Percentiles rank a stretch among this genome's conserved stretches.
phyloP scores from a whole-genome alignment of 1,140 invertebrate genomes.

The Macrotrachela quadricornifera region DNA sequence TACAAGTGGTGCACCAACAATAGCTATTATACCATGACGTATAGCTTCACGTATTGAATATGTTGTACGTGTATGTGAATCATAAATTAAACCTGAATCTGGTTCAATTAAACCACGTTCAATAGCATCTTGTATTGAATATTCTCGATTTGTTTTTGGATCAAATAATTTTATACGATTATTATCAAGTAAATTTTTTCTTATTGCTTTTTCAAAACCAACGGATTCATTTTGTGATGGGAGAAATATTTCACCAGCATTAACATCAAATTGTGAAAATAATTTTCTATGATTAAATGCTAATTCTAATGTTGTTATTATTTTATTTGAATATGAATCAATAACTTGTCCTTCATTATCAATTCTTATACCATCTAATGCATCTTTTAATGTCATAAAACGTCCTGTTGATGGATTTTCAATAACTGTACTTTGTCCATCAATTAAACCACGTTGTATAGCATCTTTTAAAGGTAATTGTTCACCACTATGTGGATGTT shows the following conservation, averaged over 20 bases:
- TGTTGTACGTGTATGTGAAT: neutral
- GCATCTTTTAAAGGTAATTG: slow-evolving; percentile 55
- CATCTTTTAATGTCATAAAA: neutral
- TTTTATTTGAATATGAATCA: neutral
- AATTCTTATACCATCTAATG: neutral
- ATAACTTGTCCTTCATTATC: neutral
- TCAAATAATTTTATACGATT: slow-evolving; percentile 1
- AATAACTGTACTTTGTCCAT: neutral
- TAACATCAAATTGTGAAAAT: slow-evolving; percentile 3
- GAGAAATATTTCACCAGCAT: slow-evolving; percentile 7
- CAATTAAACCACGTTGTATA: slow-evolving; percentile 48
- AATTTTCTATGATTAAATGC: slow-evolving; percentile 3
- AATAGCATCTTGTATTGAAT: slow-evolving; percentile 1
- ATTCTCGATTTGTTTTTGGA: slow-evolving; percentile 1
- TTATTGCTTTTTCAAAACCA: neutral
- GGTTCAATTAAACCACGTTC: neutral
- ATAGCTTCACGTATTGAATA: slow-evolving; percentile 6
- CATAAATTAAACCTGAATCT: slow-evolving; percentile 4
- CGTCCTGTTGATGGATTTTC: neutral
- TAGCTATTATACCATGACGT: neutral
- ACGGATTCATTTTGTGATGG: neutral
- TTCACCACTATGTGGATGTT: slow-evolving; percentile 51
- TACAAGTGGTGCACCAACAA: slow-evolving; percentile 5
- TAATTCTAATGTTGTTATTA: neutral
- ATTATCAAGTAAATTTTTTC: slow-evolving; percentile 6